Percentiles rank a stretch among this genome's conserved stretches.
Evolutionary conservation across 2,888 invertebrate genomes (phyloP).

Genomic region (Pyrrhopygopsis socrates): DNA sequence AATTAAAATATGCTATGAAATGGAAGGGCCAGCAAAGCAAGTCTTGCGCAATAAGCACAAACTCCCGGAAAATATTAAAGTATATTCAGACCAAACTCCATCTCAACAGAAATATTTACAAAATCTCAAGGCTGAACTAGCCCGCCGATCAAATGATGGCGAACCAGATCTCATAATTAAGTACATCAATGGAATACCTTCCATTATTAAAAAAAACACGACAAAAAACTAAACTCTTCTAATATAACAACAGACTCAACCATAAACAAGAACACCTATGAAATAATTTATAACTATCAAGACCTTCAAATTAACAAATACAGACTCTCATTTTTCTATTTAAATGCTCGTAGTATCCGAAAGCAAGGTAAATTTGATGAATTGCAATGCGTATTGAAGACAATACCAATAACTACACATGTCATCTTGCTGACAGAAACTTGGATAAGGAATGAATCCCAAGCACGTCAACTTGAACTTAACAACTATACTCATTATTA

Average conservation of each 20-base stretch:
- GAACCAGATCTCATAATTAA: slow-evolving; percentile 38
- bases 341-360: slow-evolving; percentile 77
- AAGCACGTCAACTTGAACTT: neutral
- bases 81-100: slow-evolving; percentile 37
- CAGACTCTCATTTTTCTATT: slow-evolving; percentile 62
- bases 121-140: slow-evolving; percentile 4
- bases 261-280: too few species aligned
- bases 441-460: neutral
- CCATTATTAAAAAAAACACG: slow-evolving; percentile 8
- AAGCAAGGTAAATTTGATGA: slow-evolving; percentile 77
- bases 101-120: slow-evolving; percentile 23
- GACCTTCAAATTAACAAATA: too few species aligned
- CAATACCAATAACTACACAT: slow-evolving; percentile 50
- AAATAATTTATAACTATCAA: too few species aligned
- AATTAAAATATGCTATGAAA: slow-evolving; percentile 19
- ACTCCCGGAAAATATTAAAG: slow-evolving; percentile 23
- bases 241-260: too few species aligned
- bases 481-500: neutral
- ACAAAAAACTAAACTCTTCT: slow-evolving; percentile 3
- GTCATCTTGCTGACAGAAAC: neutral
- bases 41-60: slow-evolving; percentile 33
- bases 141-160: neutral
- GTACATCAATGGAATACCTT: slow-evolving; percentile 36
- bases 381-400: slow-evolving; percentile 67
- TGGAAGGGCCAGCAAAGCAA: neutral